Percentiles rank a stretch among this genome's conserved stretches.
Evolutionary conservation across 1,140 invertebrate species (phyloP).

Genomic region (Drosophila orena): DNA sequence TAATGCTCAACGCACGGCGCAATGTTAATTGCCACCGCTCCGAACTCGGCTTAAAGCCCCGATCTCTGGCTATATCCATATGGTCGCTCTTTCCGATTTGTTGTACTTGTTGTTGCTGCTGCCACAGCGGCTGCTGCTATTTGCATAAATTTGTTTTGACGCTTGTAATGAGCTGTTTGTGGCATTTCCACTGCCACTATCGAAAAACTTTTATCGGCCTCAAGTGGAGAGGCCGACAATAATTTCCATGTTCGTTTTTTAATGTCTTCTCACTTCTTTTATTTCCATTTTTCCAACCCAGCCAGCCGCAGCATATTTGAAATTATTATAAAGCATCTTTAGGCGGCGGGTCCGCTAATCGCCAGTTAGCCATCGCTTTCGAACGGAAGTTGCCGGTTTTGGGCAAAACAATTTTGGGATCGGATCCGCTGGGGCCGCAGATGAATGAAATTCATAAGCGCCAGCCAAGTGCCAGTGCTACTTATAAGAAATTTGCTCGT

Average conservation of each 20-base stretch:
- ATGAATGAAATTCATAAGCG: constrained; percentile 54
- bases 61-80: constrained; percentile 15
- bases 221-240: constrained; percentile 58
- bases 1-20: constrained; percentile 81
- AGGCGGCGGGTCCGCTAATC: constrained; percentile 42
- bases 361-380: constrained; percentile 51
- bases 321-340: constrained; percentile 71
- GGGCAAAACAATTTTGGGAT: constrained; percentile 50
- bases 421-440: background rate
- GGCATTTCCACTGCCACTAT: constrained; percentile 76
- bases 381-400: constrained; percentile 68
- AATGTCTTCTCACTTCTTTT: constrained; percentile 49
- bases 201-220: constrained; percentile 70
- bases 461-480: constrained; percentile 53
- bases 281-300: constrained; percentile 29
- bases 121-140: constrained; percentile 41
- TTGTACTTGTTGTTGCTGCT: background rate
- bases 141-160: constrained; percentile 84
- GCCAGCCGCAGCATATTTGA: constrained; percentile 66
- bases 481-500: constrained; percentile 28
- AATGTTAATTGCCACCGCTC: constrained; percentile 77
- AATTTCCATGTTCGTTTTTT: constrained; percentile 76
- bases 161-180: constrained; percentile 83
- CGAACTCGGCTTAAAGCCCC: constrained; percentile 42
- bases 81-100: background rate